These are phyloP conservation scores for Conistra vaccinii DNA, from an alignment of 2,888 invertebrate species.

Conservation along the genomic window DNA sequence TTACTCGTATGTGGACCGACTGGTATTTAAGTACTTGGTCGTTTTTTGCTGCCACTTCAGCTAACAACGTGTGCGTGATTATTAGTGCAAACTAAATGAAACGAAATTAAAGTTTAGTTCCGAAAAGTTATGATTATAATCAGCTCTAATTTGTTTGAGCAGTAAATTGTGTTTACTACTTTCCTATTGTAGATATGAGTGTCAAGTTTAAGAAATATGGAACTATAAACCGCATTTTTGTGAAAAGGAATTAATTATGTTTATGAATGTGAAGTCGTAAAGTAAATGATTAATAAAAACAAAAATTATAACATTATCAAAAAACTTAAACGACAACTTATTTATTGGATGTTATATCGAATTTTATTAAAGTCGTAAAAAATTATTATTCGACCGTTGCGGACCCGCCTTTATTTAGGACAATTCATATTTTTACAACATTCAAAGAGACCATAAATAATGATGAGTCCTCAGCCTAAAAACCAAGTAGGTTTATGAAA, in stretches of 20 bases:
- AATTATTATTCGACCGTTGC: not conserved
- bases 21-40: slow-evolving; percentile 17
- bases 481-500: slow-evolving; percentile 43
- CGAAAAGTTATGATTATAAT: slow-evolving; percentile 22
- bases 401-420: slow-evolving; percentile 14
- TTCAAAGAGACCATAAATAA: slow-evolving; percentile 52
- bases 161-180: not conserved
- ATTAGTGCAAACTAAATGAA: slow-evolving; percentile 49
- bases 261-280: not conserved
- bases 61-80: slow-evolving; percentile 28
- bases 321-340: slow-evolving; percentile 3
- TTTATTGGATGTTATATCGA: slow-evolving; percentile 8
- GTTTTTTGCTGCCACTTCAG: slow-evolving; percentile 40
- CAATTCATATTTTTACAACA: slow-evolving; percentile 30
- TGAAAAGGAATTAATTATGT: not conserved
- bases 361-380: slow-evolving; percentile 25
- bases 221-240: not conserved
- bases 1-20: slow-evolving; percentile 46
- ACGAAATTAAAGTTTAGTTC: slow-evolving; percentile 22
- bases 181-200: not conserved
- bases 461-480: slow-evolving; percentile 48
- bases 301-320: not conserved
- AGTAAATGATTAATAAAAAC: slow-evolving; percentile 12
- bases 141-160: slow-evolving; percentile 18
- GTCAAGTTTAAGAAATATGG: not conserved